phyloP scores from a whole-genome alignment of 2,113 vertebrate species.

The Psophia crepitans region DNA sequence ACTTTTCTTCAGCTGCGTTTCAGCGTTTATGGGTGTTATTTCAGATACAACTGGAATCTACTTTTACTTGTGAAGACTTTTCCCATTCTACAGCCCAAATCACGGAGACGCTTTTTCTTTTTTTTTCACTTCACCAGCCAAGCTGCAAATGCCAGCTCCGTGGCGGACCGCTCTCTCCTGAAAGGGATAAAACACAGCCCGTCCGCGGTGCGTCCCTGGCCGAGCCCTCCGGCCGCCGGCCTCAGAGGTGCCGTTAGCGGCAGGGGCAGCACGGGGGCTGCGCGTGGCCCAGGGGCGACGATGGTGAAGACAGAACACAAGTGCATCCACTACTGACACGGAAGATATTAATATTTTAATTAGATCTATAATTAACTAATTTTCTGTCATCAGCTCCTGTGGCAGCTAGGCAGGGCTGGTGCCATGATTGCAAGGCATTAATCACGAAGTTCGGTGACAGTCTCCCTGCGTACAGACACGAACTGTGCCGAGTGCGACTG shows the following conservation, averaged over 20 bases:
- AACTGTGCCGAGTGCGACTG: neutral
- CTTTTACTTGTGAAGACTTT: too few species aligned
- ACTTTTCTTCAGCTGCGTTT: neutral
- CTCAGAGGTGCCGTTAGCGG: accelerated
- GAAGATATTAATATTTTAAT: neutral
- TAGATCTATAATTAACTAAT: neutral
- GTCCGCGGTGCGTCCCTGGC: accelerated
- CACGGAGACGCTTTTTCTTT: neutral
- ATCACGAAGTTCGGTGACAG: accelerated
- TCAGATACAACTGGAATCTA: accelerated
- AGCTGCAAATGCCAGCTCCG: neutral
- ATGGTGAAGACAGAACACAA: neutral
- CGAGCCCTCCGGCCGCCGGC: neutral
- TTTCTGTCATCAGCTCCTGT: neutral
- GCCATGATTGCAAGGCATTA: neutral
- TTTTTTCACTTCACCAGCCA: neutral
- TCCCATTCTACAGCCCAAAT: neutral
- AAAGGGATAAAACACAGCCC: accelerated
- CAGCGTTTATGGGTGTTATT: accelerated
- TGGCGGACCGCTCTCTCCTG: neutral
- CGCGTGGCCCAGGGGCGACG: accelerated
- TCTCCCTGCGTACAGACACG: accelerated
- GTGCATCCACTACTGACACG: neutral
- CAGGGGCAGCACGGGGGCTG: accelerated
- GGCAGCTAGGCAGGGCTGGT: neutral